Base-by-base conservation (phyloP, 2,797 vertebrate species). In the Leptodactylus fallax region DNA sequence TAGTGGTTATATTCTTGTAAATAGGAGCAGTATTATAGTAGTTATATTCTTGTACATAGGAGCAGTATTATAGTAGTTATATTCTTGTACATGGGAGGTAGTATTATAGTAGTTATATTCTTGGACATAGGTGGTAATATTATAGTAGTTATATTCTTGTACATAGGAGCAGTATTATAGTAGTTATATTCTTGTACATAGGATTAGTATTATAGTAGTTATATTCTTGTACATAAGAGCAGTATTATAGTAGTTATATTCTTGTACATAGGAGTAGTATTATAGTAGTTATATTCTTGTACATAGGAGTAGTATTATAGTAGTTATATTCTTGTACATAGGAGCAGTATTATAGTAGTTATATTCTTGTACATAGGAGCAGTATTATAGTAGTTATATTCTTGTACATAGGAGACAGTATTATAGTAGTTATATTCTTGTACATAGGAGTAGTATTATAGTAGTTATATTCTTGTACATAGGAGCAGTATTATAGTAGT, bases 241-340 rank as follows among this genome's bases (percentile, higher is more conserved):
- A 69, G 65, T 69, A 69, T 69, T 69, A 69, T 69, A 71, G 67
- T 45, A 71, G 14, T 71, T 71, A 71, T 71, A 71, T 71, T 71
- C 67, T 45, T 71, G 67, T 71, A 71, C 3, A 71, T 71, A 71
- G 67, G 16, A 3, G 27, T 14, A 71, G 65, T 69, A 69, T 69
- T 71, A 71, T 71, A 71, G 67, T 45, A 71, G 67, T 71, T 71
- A 71, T 71, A 71, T 71, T 69, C 65, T 69, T 69, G 65, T 69
- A 27, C 16, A 69, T 69, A 69, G 65, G 65, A 25, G 63, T n/a
- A 23, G 63, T 65, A 65, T 65, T 65, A 65, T 65, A 65, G n/a
- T 25, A 25, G 23, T 65, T 25, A 65, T 63, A 63, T 65, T 67
- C 63, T 67, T 67, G 63, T 67, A 67, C 23, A 25, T 67, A 67